phyloP scores from a whole-genome alignment of 2,888 invertebrate genomes.

The Allolobophora icterica region DNA sequence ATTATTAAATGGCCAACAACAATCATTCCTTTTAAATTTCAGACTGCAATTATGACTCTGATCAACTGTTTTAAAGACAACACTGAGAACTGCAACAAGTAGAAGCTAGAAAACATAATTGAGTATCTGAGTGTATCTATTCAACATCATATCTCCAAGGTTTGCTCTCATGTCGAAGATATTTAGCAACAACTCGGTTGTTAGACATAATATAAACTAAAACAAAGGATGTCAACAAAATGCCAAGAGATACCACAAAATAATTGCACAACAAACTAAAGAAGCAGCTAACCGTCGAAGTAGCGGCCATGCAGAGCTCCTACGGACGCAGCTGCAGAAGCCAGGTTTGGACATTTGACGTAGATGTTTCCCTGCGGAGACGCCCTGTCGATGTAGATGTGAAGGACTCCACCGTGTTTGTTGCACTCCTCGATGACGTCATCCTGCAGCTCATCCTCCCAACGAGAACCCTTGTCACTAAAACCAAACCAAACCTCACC shows the following conservation, averaged over 20 bases:
- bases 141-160: no score
- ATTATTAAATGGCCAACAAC: no score
- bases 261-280: background rate
- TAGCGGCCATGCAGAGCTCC: slow-evolving; percentile 95
- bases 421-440: slow-evolving; percentile 98
- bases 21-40: background rate
- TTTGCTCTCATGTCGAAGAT: no score
- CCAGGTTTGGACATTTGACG: slow-evolving; percentile 96
- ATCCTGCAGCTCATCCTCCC: slow-evolving; percentile 92
- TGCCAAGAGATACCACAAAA: background rate
- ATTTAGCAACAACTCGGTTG: no score
- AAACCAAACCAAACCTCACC: slow-evolving; percentile 48
- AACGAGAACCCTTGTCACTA: slow-evolving; percentile 78
- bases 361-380: slow-evolving; percentile 96
- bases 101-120: no score
- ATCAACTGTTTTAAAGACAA: background rate
- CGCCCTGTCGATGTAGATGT: slow-evolving; percentile 91
- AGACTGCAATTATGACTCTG: background rate
- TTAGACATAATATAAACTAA: background rate
- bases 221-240: background rate
- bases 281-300: slow-evolving; percentile 78
- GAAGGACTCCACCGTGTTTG: slow-evolving; percentile 94
- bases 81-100: background rate
- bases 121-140: no score
- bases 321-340: slow-evolving; percentile 93